phyloP scores from a whole-genome alignment of 2,888 invertebrate genomes.

The Congeria kusceri region DNA sequence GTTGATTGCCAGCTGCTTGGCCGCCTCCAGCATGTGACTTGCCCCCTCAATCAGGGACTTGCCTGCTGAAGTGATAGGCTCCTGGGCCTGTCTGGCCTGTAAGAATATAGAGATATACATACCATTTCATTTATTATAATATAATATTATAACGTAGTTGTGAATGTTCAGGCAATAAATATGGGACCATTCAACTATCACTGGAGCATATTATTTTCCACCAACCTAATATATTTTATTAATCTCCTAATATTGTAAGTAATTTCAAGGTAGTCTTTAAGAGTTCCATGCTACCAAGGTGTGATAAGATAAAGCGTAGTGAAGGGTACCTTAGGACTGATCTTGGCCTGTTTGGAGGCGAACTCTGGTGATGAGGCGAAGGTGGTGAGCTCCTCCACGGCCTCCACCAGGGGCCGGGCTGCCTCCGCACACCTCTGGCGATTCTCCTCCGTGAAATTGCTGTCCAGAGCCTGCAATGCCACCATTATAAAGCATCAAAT shows the following conservation, averaged over 20 bases:
- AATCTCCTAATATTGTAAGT: too few relatives aligned
- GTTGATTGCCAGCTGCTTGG: conserved; percentile 94
- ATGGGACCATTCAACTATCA: too few relatives aligned
- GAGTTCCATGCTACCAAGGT: too few relatives aligned
- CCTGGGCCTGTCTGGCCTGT: conserved; percentile 92
- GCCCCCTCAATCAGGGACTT: conserved; percentile 93
- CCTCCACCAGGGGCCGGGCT: conserved; percentile 94
- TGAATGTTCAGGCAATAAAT: too few relatives aligned
- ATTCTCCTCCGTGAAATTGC: conserved; percentile 91
- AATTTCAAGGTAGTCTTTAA: too few relatives aligned
- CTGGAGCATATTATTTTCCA: too few relatives aligned
- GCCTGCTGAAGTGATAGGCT: conserved; percentile 94
- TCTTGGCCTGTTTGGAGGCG: conserved; percentile 95
- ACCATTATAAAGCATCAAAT: too few relatives aligned
- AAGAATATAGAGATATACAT: neutral
- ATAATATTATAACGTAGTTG: too few relatives aligned
- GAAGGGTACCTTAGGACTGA: conserved; percentile 89
- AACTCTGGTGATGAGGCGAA: conserved; percentile 98
- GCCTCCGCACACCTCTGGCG: conserved; percentile 87
- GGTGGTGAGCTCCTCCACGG: conserved; percentile 95
- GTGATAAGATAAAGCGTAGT: neutral
- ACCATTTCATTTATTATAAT: too few relatives aligned
- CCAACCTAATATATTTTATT: too few relatives aligned
- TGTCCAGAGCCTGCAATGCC: conserved; percentile 88
- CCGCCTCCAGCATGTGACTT: conserved; percentile 95